Evolutionary conservation across 2,888 invertebrate genomes (phyloP).

Genomic region (Lottia scabra): DNA sequence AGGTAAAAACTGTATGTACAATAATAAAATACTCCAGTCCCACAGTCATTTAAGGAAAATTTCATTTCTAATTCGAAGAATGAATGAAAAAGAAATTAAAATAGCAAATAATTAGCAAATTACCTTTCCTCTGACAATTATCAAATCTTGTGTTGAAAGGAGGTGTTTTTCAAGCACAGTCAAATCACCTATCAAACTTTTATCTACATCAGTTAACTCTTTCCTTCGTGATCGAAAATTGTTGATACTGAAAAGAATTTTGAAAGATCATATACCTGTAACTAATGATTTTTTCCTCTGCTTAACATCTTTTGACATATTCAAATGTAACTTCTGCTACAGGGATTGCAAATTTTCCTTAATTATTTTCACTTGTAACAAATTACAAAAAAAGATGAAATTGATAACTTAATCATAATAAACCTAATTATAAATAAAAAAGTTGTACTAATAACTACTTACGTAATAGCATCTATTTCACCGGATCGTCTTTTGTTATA

Average conservation of each 20-base stretch:
- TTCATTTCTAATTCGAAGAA: too few relatives aligned
- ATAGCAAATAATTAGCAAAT: not conserved
- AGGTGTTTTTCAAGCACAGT: not conserved
- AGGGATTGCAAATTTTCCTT: slow-evolving; percentile 4
- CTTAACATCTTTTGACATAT: too few relatives aligned
- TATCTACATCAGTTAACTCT: not conserved
- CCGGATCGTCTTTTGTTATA: slow-evolving; percentile 16
- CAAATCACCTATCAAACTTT: not conserved
- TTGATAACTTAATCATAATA: too few relatives aligned
- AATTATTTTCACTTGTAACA: slow-evolving; percentile 16
- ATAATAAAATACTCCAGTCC: too few relatives aligned
- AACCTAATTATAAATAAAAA: too few relatives aligned
- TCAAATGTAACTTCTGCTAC: too few relatives aligned
- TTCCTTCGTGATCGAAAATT: not conserved
- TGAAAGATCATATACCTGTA: too few relatives aligned
- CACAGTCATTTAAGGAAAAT: too few relatives aligned
- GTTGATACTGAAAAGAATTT: not conserved
- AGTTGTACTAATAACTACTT: not conserved
- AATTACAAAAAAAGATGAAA: slow-evolving; percentile 2
- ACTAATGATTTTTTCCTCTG: too few relatives aligned
- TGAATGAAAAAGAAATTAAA: too few relatives aligned
- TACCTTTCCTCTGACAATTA: not conserved
- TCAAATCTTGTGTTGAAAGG: not conserved
- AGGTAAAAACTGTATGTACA: too few relatives aligned
- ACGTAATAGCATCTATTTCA: slow-evolving; percentile 16